Evolutionary conservation across 2,113 vertebrate genomes (phyloP).

Genomic region (Cephalopholis sonnerati): DNA sequence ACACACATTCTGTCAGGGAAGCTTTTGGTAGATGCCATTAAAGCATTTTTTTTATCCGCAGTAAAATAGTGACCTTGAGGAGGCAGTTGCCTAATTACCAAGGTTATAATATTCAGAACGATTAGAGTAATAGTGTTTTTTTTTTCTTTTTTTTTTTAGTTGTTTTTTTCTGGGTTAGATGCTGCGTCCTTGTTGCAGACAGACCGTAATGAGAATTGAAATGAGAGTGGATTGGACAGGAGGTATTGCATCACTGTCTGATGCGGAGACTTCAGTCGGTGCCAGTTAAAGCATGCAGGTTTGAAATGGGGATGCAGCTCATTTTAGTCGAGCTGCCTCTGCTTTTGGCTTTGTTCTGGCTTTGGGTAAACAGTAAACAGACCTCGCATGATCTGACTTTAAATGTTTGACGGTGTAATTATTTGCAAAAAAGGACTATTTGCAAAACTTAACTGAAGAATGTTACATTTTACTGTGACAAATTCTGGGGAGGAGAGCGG

Average conservation of each 20-base stretch:
- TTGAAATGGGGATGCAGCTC: slow-evolving; percentile 41
- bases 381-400: slow-evolving; percentile 25
- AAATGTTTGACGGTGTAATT: slow-evolving; percentile 24
- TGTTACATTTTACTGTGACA: slow-evolving; percentile 35
- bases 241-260: slow-evolving; percentile 70
- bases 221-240: slow-evolving; percentile 70
- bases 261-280: slow-evolving; percentile 49
- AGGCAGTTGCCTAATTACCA: slow-evolving; percentile 43
- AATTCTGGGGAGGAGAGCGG: slow-evolving; percentile 18
- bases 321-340: slow-evolving; percentile 30
- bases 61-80: slow-evolving; percentile 49
- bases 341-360: slow-evolving; percentile 41
- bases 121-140: slow-evolving; percentile 26
- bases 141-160: neutral
- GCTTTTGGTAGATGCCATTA: slow-evolving; percentile 41
- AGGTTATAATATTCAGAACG: slow-evolving; percentile 44
- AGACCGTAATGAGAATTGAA: slow-evolving; percentile 66
- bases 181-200: slow-evolving; percentile 70
- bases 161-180: slow-evolving; percentile 37
- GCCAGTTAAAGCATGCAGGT: slow-evolving; percentile 50
- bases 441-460: slow-evolving; percentile 36
- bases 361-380: slow-evolving; percentile 53
- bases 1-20: slow-evolving; percentile 18
- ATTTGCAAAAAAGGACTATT: slow-evolving; percentile 31
- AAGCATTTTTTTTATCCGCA: slow-evolving; percentile 33